Evolutionary conservation across 1,140 invertebrate genomes (phyloP).

Genomic region (Lordiphosa collinella): DNA sequence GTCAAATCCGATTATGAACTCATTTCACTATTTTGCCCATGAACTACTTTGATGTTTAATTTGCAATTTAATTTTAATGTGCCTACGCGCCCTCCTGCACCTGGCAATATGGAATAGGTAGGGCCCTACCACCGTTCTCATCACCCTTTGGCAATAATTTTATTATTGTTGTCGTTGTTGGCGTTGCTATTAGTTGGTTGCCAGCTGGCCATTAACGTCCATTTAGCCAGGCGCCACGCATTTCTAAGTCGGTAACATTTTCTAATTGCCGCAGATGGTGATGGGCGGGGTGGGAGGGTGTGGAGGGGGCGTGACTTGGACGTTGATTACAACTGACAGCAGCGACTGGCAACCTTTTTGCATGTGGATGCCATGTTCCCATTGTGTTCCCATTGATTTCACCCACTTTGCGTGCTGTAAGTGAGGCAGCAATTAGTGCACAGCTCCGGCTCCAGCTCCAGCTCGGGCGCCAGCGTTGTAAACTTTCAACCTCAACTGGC

Average conservation of each 20-base stretch:
- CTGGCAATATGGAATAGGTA: slow-evolving; percentile 44
- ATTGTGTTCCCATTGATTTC: slow-evolving; percentile 56
- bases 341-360: slow-evolving; percentile 25
- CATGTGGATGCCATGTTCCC: slow-evolving; percentile 35
- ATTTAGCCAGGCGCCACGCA: slow-evolving; percentile 71
- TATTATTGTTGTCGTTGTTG: slow-evolving; percentile 58
- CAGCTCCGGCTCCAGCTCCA: slow-evolving; percentile 8
- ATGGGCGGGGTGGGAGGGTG: background rate
- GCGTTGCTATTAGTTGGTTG: slow-evolving; percentile 65
- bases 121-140: background rate
- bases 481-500: slow-evolving; percentile 43
- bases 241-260: slow-evolving; percentile 73
- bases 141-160: slow-evolving; percentile 53
- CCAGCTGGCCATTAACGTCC: slow-evolving; percentile 74
- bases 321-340: slow-evolving; percentile 69
- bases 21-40: slow-evolving; percentile 60
- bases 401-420: slow-evolving; percentile 18
- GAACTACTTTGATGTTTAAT: slow-evolving; percentile 74
- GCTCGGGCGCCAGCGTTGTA: slow-evolving; percentile 24
- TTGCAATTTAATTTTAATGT: slow-evolving; percentile 76
- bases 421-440: slow-evolving; percentile 67
- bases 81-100: slow-evolving; percentile 24
- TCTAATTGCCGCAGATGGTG: slow-evolving; percentile 63
- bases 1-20: slow-evolving; percentile 77
- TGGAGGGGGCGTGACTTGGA: slow-evolving; percentile 40